Evolutionary conservation across 2,797 vertebrate species (phyloP), one percentile per base, ranked within the genome.

Genomic region (Esox lucius): DNA sequence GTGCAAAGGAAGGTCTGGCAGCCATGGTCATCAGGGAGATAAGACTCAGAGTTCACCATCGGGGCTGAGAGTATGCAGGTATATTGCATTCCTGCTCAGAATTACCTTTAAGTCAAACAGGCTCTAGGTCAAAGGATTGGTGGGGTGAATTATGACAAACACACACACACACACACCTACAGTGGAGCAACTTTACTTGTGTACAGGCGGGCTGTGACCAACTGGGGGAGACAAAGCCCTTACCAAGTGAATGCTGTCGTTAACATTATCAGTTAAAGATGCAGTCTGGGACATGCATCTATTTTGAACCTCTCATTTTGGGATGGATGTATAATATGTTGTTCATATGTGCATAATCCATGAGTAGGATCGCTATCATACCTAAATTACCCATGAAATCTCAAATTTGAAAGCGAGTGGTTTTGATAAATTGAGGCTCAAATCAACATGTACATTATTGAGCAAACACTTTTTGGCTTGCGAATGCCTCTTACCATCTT

Each of bases 31-130:
- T 61, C 53, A 64, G 71, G 39, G 42, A 39, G 22, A 74, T 71
- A 72, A 69, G 66, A 70, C 70, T 49, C 72, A 71, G 72, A 75
- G 71, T 80, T 78, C 68, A 78, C 31, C 62, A 68, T 24, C 56
- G 24, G 26, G 22, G 49, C 56, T 61, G 56, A 61, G 68, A 16
- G 49, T 68, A 56, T 65, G 70, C 51, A 56, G 49, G 39, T 46
- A n/a, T 33, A 61, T 42, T 42, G 13, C 56, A 61, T 24, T 61
- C 56, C 56, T 12, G 56, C 22, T 24, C 22, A 61, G 22, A 61
- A 61, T 24, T 22, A 61, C 56, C 22, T 4, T 61, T 61, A 7
- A 8, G 17, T 22, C 19, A 2, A 53, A 53, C 17, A 22, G 51
- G 51, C 51, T 56, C 56, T 17, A 61, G 56, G n/a, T 61, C 11